Evolutionary conservation across 2,797 vertebrate species (phyloP), one percentile per base, ranked within the genome.

Genomic region (Carapus acus): DNA sequence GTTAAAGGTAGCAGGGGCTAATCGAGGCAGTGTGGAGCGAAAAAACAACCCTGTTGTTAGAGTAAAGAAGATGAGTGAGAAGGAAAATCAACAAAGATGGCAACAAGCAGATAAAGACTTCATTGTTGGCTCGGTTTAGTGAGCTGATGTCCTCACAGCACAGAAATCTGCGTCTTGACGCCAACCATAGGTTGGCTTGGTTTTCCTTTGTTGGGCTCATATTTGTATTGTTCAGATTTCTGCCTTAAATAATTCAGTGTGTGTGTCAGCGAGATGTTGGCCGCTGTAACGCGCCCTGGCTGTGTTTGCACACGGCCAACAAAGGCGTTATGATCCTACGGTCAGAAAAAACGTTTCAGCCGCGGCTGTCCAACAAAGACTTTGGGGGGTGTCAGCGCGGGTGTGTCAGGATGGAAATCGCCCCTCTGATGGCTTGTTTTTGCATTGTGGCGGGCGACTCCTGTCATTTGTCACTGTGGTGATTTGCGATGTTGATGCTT

Each of bases 21-120:
- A 72, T 62, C 69, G 44, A 66, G 45, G 40, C 46, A 51, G 49
- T 24, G 22, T 71, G 49, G 62, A 70, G 77, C 57, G 70, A n/a
- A 67, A 79, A 62, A 72, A 49, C n/a, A 42, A 4, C 22, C n/a
- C n/a, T 55, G 46, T 31, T 47, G 41, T 33, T 65, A 48, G 31
- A 5, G 24, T 12, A 43, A 51, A 13, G 47, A 40, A 33, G 42
- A 21, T 20, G 31, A 47, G 45, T 19, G 19, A 54, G 42, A 43
- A n/a, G n/a, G n/a, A n/a, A n/a, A n/a, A n/a, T n/a, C n/a, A n/a
- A n/a, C n/a, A n/a, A n/a, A 59, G 61, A 54, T 29, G 9, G 19
- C 29, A 49, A 41, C 15, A 21, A 9, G 57, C 11, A 3, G 45
- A 51, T 16, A 9, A 27, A 18, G 51, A 49, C 42, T 1, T 17